Evolutionary conservation across 1,140 invertebrate genomes (phyloP), one percentile per base, ranked within the genome.

Genomic region (Drosophila sulfurigaster): DNA sequence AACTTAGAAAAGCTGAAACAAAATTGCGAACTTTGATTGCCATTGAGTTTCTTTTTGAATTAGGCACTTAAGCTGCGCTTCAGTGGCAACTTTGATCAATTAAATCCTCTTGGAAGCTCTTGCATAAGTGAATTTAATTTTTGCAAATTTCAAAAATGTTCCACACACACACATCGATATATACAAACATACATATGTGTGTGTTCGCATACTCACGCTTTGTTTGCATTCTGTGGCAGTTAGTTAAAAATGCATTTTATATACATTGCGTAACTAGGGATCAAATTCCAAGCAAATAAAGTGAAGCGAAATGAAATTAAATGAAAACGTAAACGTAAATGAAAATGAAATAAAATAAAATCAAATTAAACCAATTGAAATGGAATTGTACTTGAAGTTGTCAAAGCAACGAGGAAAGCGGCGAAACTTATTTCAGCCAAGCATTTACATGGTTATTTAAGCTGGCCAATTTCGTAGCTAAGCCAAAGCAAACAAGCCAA

Each of bases 401-500:
- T 63, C 70, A 67, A 75, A 49, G 51, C 28, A 43, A 43, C 41
- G 41, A 43, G 20, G 20, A 10, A 8, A 11, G 11, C 38, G 52
- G 35, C 45, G 51, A 15, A 75, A 49, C 59, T 64, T 63, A 71
- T 64, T 72, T 41, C 52, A 48, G 66, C 35, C 58, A 59, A 25
- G 30, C 43, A 64, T 63, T 32, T 51, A 51, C 30, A 70, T 70
- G 66, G 43, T 48, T 49, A 56, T 69, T 79, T 78, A 81, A 70
- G 78, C 67, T 78, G 56, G 30, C 71, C 82, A 79, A 82, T 82
- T 86, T 69, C 60, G 49, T 63, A 52, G 32, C 75, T 57, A 49
- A 76, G 64, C 79, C 76, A 76, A 82, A 52, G 65, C 54, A 87
- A 77, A 79, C 71, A 69, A 49, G 54, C 62, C 76, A 82, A 48